Percentiles rank a stretch among this genome's conserved stretches.
Evolutionary conservation across 2,888 invertebrate genomes (phyloP).

Genomic region (Rhamphomyia laevipes): DNA sequence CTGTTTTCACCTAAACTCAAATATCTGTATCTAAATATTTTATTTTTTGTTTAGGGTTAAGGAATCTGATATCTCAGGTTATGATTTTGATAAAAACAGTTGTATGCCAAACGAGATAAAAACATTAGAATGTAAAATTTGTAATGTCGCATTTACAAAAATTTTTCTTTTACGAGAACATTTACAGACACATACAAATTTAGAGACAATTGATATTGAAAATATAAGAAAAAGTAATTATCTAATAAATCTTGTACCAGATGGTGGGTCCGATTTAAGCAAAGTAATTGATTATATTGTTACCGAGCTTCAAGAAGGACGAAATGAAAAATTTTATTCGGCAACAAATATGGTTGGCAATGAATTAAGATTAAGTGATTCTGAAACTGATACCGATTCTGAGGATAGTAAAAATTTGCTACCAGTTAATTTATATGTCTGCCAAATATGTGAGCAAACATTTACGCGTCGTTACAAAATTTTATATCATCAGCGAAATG

Average conservation of each 20-base stretch:
- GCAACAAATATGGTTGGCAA: conserved; percentile 27
- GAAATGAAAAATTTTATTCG: conserved; percentile 22
- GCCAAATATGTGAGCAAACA: conserved; percentile 25
- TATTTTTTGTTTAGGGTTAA: neutral
- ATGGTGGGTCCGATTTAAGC: no score
- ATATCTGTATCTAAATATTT: neutral
- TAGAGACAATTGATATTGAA: conserved; percentile 14
- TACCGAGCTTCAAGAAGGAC: neutral
- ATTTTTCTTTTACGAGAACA: conserved; percentile 29
- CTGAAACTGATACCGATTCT: conserved; percentile 32
- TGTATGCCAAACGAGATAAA: conserved; percentile 32
- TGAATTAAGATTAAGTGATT: conserved; percentile 31
- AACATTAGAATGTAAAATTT: conserved; percentile 34
- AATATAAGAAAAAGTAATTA: neutral
- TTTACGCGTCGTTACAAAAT: conserved; percentile 29
- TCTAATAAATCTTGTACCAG: neutral
- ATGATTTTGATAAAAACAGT: conserved; percentile 17
- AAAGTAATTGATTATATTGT: neutral
- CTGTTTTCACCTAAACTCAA: neutral
- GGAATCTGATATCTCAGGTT: neutral
- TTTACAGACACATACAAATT: conserved; percentile 22
- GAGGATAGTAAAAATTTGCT: conserved; percentile 3
- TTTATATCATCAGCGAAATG: conserved; percentile 27
- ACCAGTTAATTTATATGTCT: conserved; percentile 20
- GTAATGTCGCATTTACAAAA: conserved; percentile 27